A percentile compares a stretch with the other conserved stretches of the same genome.
Evolutionary conservation across 2,113 vertebrate genomes (phyloP).

Genomic region (Sardina pilchardus): DNA sequence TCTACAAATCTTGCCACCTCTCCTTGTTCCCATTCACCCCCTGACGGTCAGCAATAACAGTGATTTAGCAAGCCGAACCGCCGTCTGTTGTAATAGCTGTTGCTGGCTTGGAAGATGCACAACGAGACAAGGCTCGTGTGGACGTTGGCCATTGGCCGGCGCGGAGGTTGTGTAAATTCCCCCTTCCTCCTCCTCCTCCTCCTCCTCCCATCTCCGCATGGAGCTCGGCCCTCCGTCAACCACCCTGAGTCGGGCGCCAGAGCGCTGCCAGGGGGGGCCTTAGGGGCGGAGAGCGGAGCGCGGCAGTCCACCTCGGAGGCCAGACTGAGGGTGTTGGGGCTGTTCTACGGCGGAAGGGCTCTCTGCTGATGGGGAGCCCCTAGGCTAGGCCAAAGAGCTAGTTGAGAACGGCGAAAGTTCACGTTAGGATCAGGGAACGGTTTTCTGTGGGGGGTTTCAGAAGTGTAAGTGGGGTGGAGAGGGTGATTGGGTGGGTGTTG

Average conservation of each 20-base stretch:
- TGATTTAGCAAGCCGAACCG: background rate
- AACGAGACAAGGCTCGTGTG: background rate
- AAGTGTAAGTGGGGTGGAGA: background rate
- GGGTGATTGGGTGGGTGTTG: background rate
- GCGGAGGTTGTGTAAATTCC: background rate
- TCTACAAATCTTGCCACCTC: constrained; percentile 7
- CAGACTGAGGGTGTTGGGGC: background rate
- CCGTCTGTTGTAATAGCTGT: background rate
- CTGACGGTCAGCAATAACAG: background rate
- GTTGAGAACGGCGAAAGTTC: background rate
- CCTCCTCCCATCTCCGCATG: background rate
- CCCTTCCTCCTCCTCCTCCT: no score
- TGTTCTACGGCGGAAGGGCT: background rate
- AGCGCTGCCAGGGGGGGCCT: background rate
- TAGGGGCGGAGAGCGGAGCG: no score
- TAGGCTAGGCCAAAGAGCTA: background rate
- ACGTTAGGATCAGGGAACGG: background rate
- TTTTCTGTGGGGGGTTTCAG: constrained; percentile 1
- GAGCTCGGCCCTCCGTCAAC: background rate
- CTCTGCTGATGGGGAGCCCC: background rate
- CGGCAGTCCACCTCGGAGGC: background rate
- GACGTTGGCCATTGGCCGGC: background rate
- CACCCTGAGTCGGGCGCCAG: background rate
- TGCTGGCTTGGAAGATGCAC: background rate
- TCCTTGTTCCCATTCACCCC: background rate